Conservation (phyloP, 2,113 vertebrate species). For the Bombycilla garrulus region DNA sequence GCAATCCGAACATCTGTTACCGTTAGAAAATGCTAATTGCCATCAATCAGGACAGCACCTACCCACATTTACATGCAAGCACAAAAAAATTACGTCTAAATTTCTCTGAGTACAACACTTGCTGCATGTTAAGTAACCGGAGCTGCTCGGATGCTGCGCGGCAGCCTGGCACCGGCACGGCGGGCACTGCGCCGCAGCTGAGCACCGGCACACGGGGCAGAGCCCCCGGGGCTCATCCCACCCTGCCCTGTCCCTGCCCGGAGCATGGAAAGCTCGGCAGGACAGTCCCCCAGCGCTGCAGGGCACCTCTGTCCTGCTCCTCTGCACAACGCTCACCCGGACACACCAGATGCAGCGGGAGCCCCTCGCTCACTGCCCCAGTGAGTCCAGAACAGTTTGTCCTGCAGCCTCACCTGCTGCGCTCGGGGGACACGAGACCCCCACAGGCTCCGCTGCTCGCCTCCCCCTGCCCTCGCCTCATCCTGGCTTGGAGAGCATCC, state of each 20-base stretch:
- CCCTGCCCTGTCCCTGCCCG: too few species aligned
- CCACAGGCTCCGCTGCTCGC: fast-evolving
- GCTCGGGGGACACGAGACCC: fast-evolving
- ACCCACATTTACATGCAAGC: conserved; percentile 83
- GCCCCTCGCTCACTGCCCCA: fast-evolving
- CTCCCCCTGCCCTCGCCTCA: not conserved
- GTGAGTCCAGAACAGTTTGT: not conserved
- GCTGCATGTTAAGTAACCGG: conserved; percentile 73
- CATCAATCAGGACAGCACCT: conserved; percentile 91
- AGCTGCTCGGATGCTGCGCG: conserved; percentile 34
- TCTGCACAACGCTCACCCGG: fast-evolving
- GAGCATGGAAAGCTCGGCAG: fast-evolving
- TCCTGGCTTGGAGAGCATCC: not conserved
- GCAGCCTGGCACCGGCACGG: not conserved
- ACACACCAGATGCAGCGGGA: not conserved
- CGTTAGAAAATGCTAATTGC: conserved; percentile 94
- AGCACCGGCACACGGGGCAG: not conserved
- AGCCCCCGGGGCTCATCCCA: not conserved
- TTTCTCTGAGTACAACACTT: conserved; percentile 72
- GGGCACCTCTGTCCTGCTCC: not conserved
- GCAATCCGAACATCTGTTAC: conserved; percentile 92
- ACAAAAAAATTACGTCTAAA: conserved; percentile 78
- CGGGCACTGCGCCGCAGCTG: not conserved
- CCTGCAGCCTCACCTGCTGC: not conserved
- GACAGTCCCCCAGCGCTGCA: fast-evolving